A percentile compares a stretch with the other conserved stretches of the same genome.
Conservation (phyloP, 2,888 invertebrate genomes). For the Pammene aurita region DNA sequence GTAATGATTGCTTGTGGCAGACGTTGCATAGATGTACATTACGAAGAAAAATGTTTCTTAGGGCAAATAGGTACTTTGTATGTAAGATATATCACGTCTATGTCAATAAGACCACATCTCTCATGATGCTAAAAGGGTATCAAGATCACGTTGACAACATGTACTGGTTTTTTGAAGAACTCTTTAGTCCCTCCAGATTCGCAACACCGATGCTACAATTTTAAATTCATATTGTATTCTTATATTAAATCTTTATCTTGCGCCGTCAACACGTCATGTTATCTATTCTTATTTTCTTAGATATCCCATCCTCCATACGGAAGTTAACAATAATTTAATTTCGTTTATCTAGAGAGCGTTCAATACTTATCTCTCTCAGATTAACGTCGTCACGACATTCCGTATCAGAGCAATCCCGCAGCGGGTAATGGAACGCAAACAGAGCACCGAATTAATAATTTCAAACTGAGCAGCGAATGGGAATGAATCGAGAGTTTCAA, state of each 20-base stretch:
- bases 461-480: constrained; percentile 48
- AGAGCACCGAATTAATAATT: constrained; percentile 56
- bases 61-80: not conserved
- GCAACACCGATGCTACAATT: too few species aligned
- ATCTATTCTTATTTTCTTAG: constrained; percentile 16
- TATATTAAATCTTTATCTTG: not conserved
- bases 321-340: constrained; percentile 38
- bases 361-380: constrained; percentile 32
- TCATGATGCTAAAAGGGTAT: not conserved
- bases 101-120: too few species aligned
- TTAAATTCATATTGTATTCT: too few species aligned
- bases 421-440: constrained; percentile 59
- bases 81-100: not conserved
- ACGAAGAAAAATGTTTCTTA: constrained; percentile 8
- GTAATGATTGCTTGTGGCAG: constrained; percentile 49
- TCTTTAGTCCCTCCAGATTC: too few species aligned
- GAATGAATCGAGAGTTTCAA: constrained; percentile 56
- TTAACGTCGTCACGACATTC: constrained; percentile 36
- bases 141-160: not conserved
- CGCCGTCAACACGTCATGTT: constrained; percentile 13
- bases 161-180: too few species aligned
- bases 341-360: constrained; percentile 31
- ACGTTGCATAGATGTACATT: constrained; percentile 4
- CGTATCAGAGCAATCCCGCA: constrained; percentile 29
- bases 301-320: constrained; percentile 19